A percentile compares a stretch with the other conserved stretches of the same genome.
Evolutionary conservation across 2,113 vertebrate genomes (phyloP).

Genomic region (Myxocyprinus asiaticus): DNA sequence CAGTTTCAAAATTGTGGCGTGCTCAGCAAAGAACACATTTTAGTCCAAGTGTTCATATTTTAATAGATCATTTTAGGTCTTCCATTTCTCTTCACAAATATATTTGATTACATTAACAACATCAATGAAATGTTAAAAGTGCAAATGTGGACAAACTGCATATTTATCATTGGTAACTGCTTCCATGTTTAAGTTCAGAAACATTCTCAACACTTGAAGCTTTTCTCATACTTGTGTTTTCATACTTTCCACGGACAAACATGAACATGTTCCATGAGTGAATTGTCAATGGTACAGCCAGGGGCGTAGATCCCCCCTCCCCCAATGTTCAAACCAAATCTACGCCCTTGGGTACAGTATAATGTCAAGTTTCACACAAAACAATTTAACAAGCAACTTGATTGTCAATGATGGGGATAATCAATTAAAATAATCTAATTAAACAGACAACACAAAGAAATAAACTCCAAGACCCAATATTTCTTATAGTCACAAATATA

Average conservation of each 20-base stretch:
- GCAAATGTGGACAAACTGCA: constrained; percentile 11
- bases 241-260: not conserved
- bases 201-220: not conserved
- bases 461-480: not conserved
- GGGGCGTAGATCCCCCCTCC: no score
- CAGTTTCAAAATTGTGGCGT: not conserved
- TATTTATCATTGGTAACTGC: not conserved
- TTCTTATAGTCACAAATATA: no score
- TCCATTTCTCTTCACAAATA: constrained; percentile 8
- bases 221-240: no score
- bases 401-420: not conserved
- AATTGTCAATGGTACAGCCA: not conserved
- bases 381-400: not conserved
- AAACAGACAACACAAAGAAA: not conserved
- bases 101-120: constrained; percentile 11
- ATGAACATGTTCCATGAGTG: not conserved
- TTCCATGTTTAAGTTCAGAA: not conserved
- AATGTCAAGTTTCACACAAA: not conserved
- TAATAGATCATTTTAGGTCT: constrained; percentile 27
- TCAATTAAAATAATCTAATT: constrained; percentile 9
- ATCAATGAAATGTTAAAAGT: constrained; percentile 26
- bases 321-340: no score
- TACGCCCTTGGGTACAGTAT: not conserved
- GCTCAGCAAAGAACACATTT: not conserved
- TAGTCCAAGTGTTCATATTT: not conserved